Conservation (phyloP, 1,140 invertebrate species). For the Magallana gigas region DNA sequence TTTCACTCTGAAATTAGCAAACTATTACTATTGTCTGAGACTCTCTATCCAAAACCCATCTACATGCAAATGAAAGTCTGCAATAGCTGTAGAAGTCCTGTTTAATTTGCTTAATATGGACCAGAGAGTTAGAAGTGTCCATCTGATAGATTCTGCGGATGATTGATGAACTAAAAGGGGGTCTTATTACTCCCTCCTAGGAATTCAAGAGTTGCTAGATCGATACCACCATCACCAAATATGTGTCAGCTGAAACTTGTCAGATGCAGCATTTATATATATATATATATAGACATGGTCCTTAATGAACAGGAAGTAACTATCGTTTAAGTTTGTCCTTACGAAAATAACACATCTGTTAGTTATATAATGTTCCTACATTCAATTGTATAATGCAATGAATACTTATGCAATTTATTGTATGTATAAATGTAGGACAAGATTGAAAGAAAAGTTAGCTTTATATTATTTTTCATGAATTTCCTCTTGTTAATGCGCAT, state of each 20-base stretch:
- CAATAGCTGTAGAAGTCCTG: neutral
- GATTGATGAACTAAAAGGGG: constrained; percentile 9
- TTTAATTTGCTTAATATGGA: constrained; percentile 12
- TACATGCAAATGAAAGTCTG: neutral
- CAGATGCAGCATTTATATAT: neutral
- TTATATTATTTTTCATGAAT: no score
- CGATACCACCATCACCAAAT: neutral
- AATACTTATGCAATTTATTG: no score
- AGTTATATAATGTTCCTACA: no score
- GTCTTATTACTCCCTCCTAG: constrained; percentile 18
- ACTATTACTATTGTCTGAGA: no score
- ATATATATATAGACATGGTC: neutral
- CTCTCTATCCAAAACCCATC: neutral
- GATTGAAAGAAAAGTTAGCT: no score
- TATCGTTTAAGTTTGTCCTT: no score
- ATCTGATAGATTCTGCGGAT: neutral
- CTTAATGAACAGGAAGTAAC: no score
- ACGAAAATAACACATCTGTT: no score
- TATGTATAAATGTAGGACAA: no score
- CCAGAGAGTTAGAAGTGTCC: constrained; percentile 8
- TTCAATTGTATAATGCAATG: no score
- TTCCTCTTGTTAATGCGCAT: no score
- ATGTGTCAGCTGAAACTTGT: neutral
- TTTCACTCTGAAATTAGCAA: no score
- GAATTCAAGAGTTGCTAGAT: constrained; percentile 1